Evolutionary conservation across 2,797 vertebrate genomes (phyloP), one percentile per base, ranked within the genome.

Genomic region (Enteromius mattozi): DNA sequence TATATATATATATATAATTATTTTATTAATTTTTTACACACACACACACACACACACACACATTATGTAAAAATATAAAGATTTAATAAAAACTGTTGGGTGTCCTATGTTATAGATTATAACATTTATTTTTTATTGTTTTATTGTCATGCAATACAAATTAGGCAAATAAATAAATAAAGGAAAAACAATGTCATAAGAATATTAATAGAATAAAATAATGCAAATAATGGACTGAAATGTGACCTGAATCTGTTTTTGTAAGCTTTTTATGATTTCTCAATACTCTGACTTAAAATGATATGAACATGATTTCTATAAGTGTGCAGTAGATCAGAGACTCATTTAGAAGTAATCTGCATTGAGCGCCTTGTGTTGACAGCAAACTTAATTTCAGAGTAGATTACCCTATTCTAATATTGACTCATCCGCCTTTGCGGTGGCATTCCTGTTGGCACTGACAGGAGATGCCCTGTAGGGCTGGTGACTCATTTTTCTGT

Each of bases 391-490:
- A 69, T 42, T 56, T 54, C n/a, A 5, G n/a, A 59, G 24, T n/a
- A 33, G 40, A 82, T 72, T 24, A 59, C 35, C 19, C 71, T 35
- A 35, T 21, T 63, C 80, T 74, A 81, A 81, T 81, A 81, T 71
- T 71, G 69, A 82, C 56, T 74, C 69, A 21, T 56, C 35, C 14
- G 7, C 19, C 5, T 74, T 82, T 63, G 56, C 35, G 30, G 19
- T 45, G 24, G 24, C 21, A 40, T 74, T 74, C 13, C n/a, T 74
- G 6, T 33, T 45, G 40, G 24, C 33, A 61, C 70, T 74, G 42
- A 47, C 35, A 49, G 19, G 37, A 81, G 27, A 72, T 65, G 24
- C 54, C 70, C 42, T 82, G 12, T 47, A 49, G 80, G 4, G 27
- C 54, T 65, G 69, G 27, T 82, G 70, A 65, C 42, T 82, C 80